phyloP scores from a whole-genome alignment of 2,797 vertebrate species.

The Labeo calbasu region DNA sequence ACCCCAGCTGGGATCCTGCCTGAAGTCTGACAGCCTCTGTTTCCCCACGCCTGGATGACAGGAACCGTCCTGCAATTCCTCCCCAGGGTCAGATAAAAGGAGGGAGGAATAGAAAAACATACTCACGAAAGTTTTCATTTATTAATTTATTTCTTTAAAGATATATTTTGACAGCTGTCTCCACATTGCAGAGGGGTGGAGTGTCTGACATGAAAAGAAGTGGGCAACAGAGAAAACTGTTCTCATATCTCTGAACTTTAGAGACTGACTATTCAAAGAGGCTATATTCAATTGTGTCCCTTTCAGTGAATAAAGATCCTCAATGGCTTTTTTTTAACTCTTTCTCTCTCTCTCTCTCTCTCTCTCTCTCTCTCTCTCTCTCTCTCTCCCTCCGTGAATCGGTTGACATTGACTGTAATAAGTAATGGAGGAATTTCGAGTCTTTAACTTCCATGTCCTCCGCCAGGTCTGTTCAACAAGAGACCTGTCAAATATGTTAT shows the following conservation, averaged over 20 bases:
- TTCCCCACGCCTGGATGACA: slow-evolving; percentile 67
- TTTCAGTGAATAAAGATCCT: slow-evolving; percentile 31
- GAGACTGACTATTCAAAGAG: slow-evolving; percentile 26
- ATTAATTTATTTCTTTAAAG: slow-evolving; percentile 59
- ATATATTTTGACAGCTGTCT: slow-evolving; percentile 61
- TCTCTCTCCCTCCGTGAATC: not conserved
- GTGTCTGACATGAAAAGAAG: slow-evolving; percentile 49
- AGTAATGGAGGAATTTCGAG: not conserved
- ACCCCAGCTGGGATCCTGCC: slow-evolving; percentile 65
- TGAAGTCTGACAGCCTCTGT: slow-evolving; percentile 71
- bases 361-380: no score
- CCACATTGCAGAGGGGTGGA: slow-evolving; percentile 36
- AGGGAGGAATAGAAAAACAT: slow-evolving; percentile 41
- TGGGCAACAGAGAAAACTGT: slow-evolving; percentile 37
- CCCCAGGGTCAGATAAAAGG: slow-evolving; percentile 66
- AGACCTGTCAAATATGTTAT: slow-evolving; percentile 7
- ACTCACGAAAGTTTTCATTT: slow-evolving; percentile 47
- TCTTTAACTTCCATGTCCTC: slow-evolving; percentile 12
- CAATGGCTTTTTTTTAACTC: not conserved
- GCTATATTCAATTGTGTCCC: slow-evolving; percentile 35
- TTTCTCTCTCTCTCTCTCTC: no score
- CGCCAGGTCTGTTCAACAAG: slow-evolving; percentile 1
- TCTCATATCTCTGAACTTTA: slow-evolving; percentile 24
- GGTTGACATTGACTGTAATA: slow-evolving; percentile 32
- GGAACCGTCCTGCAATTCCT: slow-evolving; percentile 66